phyloP scores from a whole-genome alignment of 2,113 vertebrate genomes.

The Centropus bengalensis region DNA sequence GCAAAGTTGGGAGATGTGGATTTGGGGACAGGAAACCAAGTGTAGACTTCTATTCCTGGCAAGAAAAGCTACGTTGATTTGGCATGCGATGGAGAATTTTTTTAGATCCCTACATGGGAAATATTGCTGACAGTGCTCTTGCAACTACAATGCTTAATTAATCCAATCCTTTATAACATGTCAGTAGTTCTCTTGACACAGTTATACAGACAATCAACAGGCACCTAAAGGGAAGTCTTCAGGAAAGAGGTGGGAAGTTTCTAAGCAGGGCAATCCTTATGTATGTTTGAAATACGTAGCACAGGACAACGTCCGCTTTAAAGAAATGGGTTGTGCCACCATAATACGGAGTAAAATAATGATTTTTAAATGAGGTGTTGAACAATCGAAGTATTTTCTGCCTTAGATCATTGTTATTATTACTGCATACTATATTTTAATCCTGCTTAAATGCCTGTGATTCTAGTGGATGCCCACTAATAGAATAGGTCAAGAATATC shows the following conservation, averaged over 20 bases:
- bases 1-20: neutral
- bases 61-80: neutral
- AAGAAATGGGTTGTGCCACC: neutral
- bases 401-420: neutral
- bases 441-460: neutral
- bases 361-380: neutral
- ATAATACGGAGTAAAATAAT: neutral
- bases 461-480: neutral
- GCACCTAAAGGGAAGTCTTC: neutral
- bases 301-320: neutral
- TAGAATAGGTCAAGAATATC: neutral
- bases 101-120: neutral
- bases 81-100: neutral
- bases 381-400: neutral
- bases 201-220: neutral
- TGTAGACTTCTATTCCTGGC: neutral
- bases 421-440: neutral
- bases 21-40: neutral
- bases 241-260: neutral
- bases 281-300: neutral
- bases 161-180: neutral
- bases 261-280: neutral
- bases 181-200: neutral
- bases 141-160: neutral
- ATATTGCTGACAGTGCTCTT: neutral